A percentile compares a stretch with the other conserved stretches of the same genome.
Conservation (phyloP, 1,140 invertebrate genomes). For the Hestina assimilis region DNA sequence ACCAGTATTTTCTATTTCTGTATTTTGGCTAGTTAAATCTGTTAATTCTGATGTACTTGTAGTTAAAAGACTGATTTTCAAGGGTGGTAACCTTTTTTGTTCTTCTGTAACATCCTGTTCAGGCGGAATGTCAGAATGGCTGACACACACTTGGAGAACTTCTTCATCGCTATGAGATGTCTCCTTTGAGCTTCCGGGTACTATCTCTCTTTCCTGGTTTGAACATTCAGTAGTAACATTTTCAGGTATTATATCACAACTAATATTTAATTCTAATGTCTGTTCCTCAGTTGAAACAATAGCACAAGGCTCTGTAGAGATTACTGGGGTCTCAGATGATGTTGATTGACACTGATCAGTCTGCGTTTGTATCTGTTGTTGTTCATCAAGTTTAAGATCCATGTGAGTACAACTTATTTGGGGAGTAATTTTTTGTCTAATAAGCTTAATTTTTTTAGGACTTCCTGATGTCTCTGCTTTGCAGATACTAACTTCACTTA, state of each 20-base stretch:
- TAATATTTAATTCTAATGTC: constrained; percentile 8
- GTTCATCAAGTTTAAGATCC: constrained; percentile 28
- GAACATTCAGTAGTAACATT: constrained; percentile 2
- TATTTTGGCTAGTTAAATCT: constrained; percentile 24
- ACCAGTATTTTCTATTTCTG: constrained; percentile 27
- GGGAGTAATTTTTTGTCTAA: constrained; percentile 60
- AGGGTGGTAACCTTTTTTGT: constrained; percentile 21
- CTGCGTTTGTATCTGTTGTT: constrained; percentile 25
- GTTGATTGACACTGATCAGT: constrained; percentile 64
- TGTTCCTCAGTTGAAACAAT: neutral
- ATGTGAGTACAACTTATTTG: constrained; percentile 35
- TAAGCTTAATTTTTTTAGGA: constrained; percentile 72
- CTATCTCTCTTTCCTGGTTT: constrained; percentile 2
- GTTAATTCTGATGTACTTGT: constrained; percentile 26
- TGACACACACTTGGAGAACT: constrained; percentile 12
- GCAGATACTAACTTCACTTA: constrained; percentile 71
- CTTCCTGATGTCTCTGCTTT: constrained; percentile 69
- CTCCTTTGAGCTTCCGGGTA: constrained; percentile 15
- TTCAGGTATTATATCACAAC: constrained; percentile 18
- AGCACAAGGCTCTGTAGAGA: constrained; percentile 1
- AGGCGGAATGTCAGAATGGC: neutral
- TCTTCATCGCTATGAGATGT: constrained; percentile 13
- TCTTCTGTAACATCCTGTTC: constrained; percentile 10
- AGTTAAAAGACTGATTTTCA: constrained; percentile 22
- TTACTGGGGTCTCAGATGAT: constrained; percentile 39